Conservation (phyloP, 64 coral and sea anemone species). For the Anthopleura sola region DNA sequence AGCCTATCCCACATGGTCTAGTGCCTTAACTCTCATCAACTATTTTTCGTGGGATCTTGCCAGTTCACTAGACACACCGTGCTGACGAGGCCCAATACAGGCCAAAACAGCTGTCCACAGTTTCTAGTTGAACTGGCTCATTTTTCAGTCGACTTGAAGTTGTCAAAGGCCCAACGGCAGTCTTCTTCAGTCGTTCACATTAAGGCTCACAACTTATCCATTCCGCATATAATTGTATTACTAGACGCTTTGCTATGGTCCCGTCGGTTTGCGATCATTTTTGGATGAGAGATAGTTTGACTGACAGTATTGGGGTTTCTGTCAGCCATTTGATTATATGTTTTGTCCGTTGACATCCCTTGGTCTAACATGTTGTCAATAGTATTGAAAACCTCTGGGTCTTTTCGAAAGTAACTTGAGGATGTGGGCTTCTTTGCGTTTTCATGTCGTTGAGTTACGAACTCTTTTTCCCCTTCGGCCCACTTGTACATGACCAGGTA, state of each 20-base stretch:
- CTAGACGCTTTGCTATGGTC: constrained; percentile 34
- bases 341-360: constrained; percentile 60
- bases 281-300: constrained; percentile 37
- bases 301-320: constrained; percentile 34
- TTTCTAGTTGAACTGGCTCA: constrained; percentile 19
- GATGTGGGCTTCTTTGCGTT: constrained; percentile 40
- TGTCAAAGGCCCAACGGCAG: too few species aligned
- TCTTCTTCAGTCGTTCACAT: too few species aligned
- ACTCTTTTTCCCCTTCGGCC: constrained; percentile 41
- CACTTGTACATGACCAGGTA: constrained; percentile 56
- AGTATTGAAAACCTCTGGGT: constrained; percentile 39
- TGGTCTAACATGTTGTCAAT: constrained; percentile 45
- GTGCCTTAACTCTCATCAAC: too few species aligned
- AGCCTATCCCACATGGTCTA: too few species aligned
- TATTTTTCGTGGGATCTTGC: too few species aligned
- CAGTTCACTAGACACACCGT: too few species aligned
- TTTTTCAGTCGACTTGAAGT: too few species aligned
- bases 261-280: constrained; percentile 17
- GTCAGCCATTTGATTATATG: constrained; percentile 46
- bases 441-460: constrained; percentile 40
- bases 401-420: constrained; percentile 42
- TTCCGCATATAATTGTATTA: constrained; percentile 13
- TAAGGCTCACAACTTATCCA: too few species aligned
- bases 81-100: too few species aligned
- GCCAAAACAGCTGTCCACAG: too few species aligned